phyloP scores from a whole-genome alignment of 92 coral and sea anemone genomes.

The Siderastrea siderea region DNA sequence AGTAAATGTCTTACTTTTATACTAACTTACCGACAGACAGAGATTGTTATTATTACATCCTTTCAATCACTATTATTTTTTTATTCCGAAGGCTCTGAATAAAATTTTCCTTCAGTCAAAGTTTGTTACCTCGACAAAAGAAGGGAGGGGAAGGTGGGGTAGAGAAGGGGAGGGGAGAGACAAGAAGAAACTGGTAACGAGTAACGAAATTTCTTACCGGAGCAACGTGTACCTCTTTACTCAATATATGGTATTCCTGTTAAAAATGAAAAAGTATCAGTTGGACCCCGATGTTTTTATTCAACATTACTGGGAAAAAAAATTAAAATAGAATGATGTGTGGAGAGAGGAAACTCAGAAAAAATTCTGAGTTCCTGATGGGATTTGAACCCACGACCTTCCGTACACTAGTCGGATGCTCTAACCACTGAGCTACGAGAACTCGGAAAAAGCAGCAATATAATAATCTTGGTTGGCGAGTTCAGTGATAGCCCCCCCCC shows the following conservation, averaged over 20 bases:
- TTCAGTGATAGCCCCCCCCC: no score
- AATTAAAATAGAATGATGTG: background rate
- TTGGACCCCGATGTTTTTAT: no score
- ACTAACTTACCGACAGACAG: no score
- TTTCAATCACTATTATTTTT: background rate
- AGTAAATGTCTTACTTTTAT: background rate
- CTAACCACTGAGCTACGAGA: no score
- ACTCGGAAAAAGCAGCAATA: no score
- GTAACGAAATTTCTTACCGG: slow-evolving; percentile 5
- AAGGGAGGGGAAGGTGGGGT: background rate
- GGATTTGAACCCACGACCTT: no score
- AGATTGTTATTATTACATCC: no score
- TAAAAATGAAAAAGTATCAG: background rate
- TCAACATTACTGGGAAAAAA: background rate
- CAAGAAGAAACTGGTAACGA: background rate
- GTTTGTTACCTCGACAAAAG: background rate
- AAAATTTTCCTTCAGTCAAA: background rate
- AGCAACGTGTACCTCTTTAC: slow-evolving; percentile 19
- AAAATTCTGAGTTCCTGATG: no score
- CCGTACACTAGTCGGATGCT: no score
- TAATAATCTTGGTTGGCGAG: no score
- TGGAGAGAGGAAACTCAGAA: background rate
- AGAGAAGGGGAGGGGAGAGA: background rate
- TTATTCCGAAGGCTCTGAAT: background rate
- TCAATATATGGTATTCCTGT: slow-evolving; percentile 23